Evolutionary conservation across 1,140 invertebrate species (phyloP).

Genomic region (Oppia nitens): DNA sequence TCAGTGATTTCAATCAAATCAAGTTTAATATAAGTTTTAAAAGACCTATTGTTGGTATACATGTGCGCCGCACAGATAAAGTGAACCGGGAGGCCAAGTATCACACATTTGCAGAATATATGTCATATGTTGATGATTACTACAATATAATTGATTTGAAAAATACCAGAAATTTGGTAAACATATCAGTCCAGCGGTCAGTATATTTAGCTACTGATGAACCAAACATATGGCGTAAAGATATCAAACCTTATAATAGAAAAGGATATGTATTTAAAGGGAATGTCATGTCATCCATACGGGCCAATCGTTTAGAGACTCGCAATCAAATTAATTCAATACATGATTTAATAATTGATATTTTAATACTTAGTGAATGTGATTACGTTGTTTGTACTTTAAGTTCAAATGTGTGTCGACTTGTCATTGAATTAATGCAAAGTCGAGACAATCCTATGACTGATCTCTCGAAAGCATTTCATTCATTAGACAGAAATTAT

Average conservation of each 20-base stretch:
- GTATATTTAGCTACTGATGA: slow-evolving; percentile 43
- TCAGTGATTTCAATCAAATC: no score
- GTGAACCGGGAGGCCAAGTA: slow-evolving; percentile 92
- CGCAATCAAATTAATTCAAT: slow-evolving; percentile 73
- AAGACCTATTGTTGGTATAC: slow-evolving; percentile 80
- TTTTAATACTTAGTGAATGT: slow-evolving; percentile 65
- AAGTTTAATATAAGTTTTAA: no score
- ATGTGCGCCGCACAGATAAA: slow-evolving; percentile 92
- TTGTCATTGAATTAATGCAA: slow-evolving; percentile 93
- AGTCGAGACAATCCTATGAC: slow-evolving; percentile 27
- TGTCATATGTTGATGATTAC: slow-evolving; percentile 71
- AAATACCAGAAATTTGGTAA: background rate
- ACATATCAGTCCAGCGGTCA: slow-evolving; percentile 22
- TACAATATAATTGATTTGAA: slow-evolving; percentile 28
- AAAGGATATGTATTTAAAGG: slow-evolving; percentile 59
- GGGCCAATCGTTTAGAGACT: slow-evolving; percentile 70
- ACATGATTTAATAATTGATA: slow-evolving; percentile 73
- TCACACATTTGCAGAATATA: slow-evolving; percentile 87
- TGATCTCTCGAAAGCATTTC: slow-evolving; percentile 35
- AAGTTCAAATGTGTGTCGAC: slow-evolving; percentile 57
- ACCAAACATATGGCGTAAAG: slow-evolving; percentile 32
- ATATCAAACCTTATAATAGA: slow-evolving; percentile 29
- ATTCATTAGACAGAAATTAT: slow-evolving; percentile 88
- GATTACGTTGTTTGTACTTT: slow-evolving; percentile 86
- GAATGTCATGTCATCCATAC: slow-evolving; percentile 69